A percentile compares a stretch with the other conserved stretches of the same genome.
These are phyloP conservation scores for Dasyprocta punctata DNA, from an alignment of 2,113 vertebrate genomes.

Conservation along the genomic window DNA sequence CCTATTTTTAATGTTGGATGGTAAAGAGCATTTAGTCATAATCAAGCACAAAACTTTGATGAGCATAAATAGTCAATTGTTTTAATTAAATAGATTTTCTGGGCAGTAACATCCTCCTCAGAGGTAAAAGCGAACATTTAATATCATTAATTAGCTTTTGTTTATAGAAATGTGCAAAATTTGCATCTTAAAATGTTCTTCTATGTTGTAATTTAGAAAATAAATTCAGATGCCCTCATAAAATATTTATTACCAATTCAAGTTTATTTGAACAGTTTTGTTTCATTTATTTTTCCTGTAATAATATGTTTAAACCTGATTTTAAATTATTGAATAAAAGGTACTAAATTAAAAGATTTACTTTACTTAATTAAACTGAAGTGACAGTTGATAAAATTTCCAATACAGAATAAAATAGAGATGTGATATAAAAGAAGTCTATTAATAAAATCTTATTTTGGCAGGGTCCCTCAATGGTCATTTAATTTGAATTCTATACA, in stretches of 20 bases:
- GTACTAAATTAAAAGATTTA: not conserved
- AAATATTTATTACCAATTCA: not conserved
- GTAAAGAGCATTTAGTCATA: not conserved
- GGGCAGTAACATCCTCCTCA: not conserved
- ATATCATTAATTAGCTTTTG: not conserved
- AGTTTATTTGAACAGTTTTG: not conserved
- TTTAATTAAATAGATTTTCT: slow-evolving; percentile 24
- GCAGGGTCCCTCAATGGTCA: not conserved
- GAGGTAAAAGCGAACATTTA: not conserved
- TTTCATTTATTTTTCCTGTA: slow-evolving; percentile 15
- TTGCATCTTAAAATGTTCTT: not conserved
- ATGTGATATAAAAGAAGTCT: not conserved
- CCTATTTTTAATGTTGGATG: not conserved
- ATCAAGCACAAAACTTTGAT: not conserved
- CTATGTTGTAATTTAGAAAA: not conserved
- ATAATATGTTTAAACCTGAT: not conserved
- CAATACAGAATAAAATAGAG: not conserved
- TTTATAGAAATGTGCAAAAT: not conserved
- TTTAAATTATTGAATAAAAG: not conserved
- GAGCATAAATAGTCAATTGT: not conserved
- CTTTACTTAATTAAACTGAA: slow-evolving; percentile 37
- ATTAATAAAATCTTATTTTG: not conserved
- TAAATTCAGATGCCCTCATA: not conserved
- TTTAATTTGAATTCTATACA: not conserved
- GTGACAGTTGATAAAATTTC: slow-evolving; percentile 16